phyloP scores from a whole-genome alignment of 92 coral and sea anemone species.

The Chrysogorgia sp. region DNA sequence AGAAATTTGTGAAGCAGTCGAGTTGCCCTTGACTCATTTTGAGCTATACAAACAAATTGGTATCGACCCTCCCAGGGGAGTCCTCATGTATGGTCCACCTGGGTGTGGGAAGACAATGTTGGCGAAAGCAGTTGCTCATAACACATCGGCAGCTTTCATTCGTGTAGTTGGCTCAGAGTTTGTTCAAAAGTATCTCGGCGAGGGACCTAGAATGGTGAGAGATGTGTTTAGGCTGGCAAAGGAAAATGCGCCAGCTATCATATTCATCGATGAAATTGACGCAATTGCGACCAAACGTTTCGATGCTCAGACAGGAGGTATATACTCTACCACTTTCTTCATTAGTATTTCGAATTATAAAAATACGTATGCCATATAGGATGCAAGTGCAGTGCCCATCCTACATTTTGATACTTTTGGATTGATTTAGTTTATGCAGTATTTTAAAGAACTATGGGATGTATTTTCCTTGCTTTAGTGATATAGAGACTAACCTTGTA shows the following conservation, averaged over 20 bases:
- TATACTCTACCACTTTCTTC: background rate
- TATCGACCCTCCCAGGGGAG: conserved; percentile 99
- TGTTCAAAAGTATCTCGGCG: conserved; percentile 98
- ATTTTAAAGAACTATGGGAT: too few relatives aligned
- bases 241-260: conserved; percentile 98
- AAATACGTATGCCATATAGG: background rate
- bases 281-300: conserved; percentile 99
- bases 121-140: conserved; percentile 99
- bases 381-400: too few relatives aligned
- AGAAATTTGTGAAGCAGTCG: conserved; percentile 98
- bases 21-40: conserved; percentile 94
- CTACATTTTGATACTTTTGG: too few relatives aligned
- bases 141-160: conserved; percentile 96
- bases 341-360: background rate
- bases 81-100: conserved; percentile 94
- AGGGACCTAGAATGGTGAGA: conserved; percentile 99
- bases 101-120: conserved; percentile 99
- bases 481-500: too few relatives aligned
- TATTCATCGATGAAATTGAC: conserved; percentile 98
- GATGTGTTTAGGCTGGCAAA: conserved; percentile 97
- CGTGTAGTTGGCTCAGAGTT: conserved; percentile 99
- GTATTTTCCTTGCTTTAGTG: too few relatives aligned
- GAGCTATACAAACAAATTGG: conserved; percentile 99
- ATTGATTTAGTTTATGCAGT: too few relatives aligned
- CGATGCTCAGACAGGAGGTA: conserved; percentile 99